Conservation (phyloP, 2,797 vertebrate genomes). For the Cygnus olor region DNA sequence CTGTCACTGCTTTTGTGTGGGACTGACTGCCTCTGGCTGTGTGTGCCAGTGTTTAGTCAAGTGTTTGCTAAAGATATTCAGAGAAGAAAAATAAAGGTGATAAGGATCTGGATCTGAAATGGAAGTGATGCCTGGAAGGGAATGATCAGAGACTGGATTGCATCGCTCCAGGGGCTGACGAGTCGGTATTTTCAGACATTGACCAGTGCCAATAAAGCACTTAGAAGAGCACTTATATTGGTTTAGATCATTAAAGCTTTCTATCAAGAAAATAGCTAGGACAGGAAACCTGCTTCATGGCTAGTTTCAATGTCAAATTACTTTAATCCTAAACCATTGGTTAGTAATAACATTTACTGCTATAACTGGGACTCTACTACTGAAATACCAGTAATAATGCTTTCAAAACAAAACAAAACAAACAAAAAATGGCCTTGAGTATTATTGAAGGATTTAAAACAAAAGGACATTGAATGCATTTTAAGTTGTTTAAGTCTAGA, state of each 20-base stretch:
- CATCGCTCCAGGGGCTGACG: background rate
- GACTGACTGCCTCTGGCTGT: background rate
- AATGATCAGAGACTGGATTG: background rate
- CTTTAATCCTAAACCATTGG: background rate
- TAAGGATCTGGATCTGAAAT: background rate
- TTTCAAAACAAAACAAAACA: background rate
- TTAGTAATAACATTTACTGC: background rate
- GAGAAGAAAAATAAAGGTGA: background rate
- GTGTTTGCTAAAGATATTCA: accelerated
- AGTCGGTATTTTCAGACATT: background rate
- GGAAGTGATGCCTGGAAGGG: background rate
- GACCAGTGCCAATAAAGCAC: background rate
- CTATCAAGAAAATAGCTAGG: background rate
- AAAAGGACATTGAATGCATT: background rate
- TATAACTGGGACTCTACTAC: background rate
- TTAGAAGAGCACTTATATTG: background rate
- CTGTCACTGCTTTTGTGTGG: background rate
- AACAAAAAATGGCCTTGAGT: accelerated
- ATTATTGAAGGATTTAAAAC: background rate
- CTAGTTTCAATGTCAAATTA: background rate
- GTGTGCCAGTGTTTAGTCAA: accelerated
- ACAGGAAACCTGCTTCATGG: background rate
- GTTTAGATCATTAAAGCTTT: background rate
- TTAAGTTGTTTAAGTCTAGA: background rate
- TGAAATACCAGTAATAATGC: background rate